Base-by-base conservation (phyloP, 2,113 vertebrate species). In the Actenoides hombroni region DNA sequence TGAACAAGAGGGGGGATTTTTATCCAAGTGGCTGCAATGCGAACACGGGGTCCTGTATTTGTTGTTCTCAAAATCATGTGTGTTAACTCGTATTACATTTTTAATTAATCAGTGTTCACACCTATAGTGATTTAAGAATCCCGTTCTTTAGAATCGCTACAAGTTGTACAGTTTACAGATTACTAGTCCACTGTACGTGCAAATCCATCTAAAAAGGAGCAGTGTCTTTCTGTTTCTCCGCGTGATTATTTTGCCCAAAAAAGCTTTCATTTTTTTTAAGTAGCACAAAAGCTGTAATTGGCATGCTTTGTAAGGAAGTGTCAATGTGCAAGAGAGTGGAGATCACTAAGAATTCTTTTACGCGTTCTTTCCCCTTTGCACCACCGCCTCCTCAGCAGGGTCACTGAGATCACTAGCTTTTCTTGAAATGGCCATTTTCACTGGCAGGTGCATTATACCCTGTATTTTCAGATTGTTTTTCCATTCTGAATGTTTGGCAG, bases 381-480 rank as follows among this genome's bases (percentile, higher is more conserved):
- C 98, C 97, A 98, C 98, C 97, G 97, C 98, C 98, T 98, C 98
- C 98, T 98, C 98, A 99, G 98, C 98, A 96, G 99, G 99, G 99
- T 99, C 99, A 99, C 99, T 99, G 98, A 99, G 99, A 99, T 99
- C 99, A 99, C 99, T 99, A 99, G 99, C 99, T 99, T 99, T 99
- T 99, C 99, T 99, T 99, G 98, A 99, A 99, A 99, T 99, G 99
- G 99, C 99, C 99, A 99, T 99, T 99, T 99, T 99, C 98, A 98
- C 99, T 99, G 99, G 99, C 99, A 99, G 99, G 99, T 99, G 99
- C 99, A 99, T 99, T 99, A 99, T 99, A 99, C 99, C 99, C 99
- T 99, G 99, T 99, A 99, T 99, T 99, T 99, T 99, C 99, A 99
- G 99, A 99, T 99, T 99, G 99, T 99, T 99, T 99, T 99, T 99